Percentiles rank a stretch among this genome's conserved stretches.
phyloP scores from a whole-genome alignment of 2,888 invertebrate species.

The Drosophila acutilabella region DNA sequence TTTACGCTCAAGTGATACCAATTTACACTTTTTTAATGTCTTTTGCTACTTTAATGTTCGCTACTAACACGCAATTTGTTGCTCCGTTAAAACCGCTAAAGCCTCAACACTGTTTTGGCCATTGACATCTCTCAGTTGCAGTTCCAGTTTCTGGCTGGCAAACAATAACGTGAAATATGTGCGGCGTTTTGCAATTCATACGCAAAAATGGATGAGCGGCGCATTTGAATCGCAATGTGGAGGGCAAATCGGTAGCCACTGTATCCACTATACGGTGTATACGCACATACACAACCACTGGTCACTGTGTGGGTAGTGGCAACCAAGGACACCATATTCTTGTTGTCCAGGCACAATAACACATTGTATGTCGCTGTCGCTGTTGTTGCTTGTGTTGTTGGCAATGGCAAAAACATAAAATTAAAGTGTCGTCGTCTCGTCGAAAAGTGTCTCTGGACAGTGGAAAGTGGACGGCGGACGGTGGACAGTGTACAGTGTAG shows the following conservation, averaged over 20 bases:
- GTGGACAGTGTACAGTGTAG: background rate
- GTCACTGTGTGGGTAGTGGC: constrained; percentile 39
- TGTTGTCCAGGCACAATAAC: constrained; percentile 61
- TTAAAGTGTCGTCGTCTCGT: constrained; percentile 59
- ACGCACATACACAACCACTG: background rate
- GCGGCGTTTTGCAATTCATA: constrained; percentile 80
- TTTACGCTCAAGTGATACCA: too few relatives aligned
- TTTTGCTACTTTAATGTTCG: too few relatives aligned
- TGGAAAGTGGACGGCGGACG: background rate
- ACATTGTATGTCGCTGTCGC: constrained; percentile 55
- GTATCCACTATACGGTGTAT: constrained; percentile 8
- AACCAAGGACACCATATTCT: constrained; percentile 59
- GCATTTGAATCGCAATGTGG: constrained; percentile 62
- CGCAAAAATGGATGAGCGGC: constrained; percentile 78
- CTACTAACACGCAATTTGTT: background rate
- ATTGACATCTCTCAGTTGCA: constrained; percentile 16
- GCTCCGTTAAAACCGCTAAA: background rate
- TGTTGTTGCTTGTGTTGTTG: constrained; percentile 21
- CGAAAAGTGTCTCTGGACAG: constrained; percentile 43
- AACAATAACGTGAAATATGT: constrained; percentile 80
- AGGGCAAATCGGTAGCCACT: constrained; percentile 45
- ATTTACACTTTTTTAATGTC: too few relatives aligned
- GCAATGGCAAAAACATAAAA: constrained; percentile 63
- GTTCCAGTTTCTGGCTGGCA: constrained; percentile 48
- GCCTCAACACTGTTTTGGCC: background rate